Evolutionary conservation across 2,113 vertebrate species (phyloP), one percentile per base, ranked within the genome.

Genomic region (Hepsetus odoe): DNA sequence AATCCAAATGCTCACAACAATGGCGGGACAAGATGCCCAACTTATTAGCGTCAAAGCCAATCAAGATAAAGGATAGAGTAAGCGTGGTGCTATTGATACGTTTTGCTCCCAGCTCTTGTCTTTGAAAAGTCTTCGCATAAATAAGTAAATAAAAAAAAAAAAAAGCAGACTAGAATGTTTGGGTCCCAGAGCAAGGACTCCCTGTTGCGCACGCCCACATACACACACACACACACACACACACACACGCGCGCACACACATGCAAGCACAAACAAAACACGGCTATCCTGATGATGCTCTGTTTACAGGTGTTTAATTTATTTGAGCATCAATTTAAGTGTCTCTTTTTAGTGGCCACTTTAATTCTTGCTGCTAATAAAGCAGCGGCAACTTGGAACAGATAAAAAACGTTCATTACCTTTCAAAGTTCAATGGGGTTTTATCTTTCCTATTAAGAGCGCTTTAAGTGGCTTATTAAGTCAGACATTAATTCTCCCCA

Each of bases 401-500:
- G 82, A 81, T 88, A 85, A 89, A 85, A 86, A 83, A 89, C 88
- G 86, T 87, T 89, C 85, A 90, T 88, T 91, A 88, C 86, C 83
- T 87, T 86, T 87, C 84, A 89, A 73, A 85, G 87, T 91, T 90
- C 86, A 90, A 75, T 82, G 81, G 82, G 81, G 83, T 89, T 90
- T 88, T 87, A 87, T 89, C 77, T 82, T 73, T 81, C 72, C 87
- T 82, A 81, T 90, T 89, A 88, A 87, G 82, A 89, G 85, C 85
- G 68, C 76, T 90, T 90, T 92, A 90, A 90, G 87, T 81, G 84
- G 84, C 86, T 85, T 89, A 88, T 91, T 90, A 91, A 91, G 85
- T 85, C 74, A 76, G 67, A 85, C 86, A 88, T 88, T 91, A 86
- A 89, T 89, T 89, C 84, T 78, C 73, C 42, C 69, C 78, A 67